Percentiles rank a stretch among this genome's conserved stretches.
Conservation (phyloP, 2,888 invertebrate species). For the Phanerotoma sp. region DNA sequence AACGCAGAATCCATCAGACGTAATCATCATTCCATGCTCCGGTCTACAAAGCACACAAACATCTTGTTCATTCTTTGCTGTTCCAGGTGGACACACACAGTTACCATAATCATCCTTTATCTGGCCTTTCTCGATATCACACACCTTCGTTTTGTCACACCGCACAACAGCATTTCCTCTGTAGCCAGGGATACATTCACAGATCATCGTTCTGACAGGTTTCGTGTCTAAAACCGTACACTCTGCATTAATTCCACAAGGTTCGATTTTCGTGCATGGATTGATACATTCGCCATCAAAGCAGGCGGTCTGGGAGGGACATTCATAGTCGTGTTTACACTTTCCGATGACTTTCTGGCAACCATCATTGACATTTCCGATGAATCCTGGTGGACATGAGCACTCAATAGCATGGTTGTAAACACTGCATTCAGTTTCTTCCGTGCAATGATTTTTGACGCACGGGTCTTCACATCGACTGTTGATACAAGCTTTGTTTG, state of each 20-base stretch:
- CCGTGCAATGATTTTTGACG: constrained; percentile 69
- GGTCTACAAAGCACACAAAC: constrained; percentile 74
- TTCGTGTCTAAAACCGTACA: constrained; percentile 79
- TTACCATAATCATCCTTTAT: constrained; percentile 66
- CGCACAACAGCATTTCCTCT: constrained; percentile 83
- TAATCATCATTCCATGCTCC: constrained; percentile 73
- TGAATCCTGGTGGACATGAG: constrained; percentile 76
- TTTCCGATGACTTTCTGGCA: constrained; percentile 60
- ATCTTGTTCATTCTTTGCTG: constrained; percentile 74
- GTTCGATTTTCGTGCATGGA: constrained; percentile 76
- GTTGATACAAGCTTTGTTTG: constrained; percentile 79
- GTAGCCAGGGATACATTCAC: constrained; percentile 83
- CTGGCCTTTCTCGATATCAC: constrained; percentile 70
- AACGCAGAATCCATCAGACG: constrained; percentile 77
- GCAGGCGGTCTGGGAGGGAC: constrained; percentile 81
- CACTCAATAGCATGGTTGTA: constrained; percentile 78
- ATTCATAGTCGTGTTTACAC: constrained; percentile 79
- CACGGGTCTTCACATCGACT: constrained; percentile 79
- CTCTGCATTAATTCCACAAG: constrained; percentile 79
- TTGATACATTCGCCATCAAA: constrained; percentile 79
- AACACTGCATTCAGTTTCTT: constrained; percentile 73
- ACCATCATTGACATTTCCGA: constrained; percentile 65
- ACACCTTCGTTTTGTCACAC: constrained; percentile 71
- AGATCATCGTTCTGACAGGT: constrained; percentile 85
- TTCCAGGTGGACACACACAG: constrained; percentile 76